Base-by-base conservation (phyloP, 2,888 invertebrate genomes). In the Griposia aprilina region DNA sequence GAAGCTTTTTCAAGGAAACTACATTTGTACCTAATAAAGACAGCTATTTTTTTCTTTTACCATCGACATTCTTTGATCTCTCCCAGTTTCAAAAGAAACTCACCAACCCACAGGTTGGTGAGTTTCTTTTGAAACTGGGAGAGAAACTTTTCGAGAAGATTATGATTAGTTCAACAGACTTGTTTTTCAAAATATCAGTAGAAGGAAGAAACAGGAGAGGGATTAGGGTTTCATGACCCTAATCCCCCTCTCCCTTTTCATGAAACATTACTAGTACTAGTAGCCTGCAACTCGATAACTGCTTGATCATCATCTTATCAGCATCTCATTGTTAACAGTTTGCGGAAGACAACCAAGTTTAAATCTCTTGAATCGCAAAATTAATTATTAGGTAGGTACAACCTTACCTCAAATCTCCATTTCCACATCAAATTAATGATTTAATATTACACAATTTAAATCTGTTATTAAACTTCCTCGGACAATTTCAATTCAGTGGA, bases 401-500 rank as follows among this genome's bases (percentile, higher is more conserved):
- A 26, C 26, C 11, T 13, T 8, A 36, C 50, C 36, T 66, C 17
- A 63, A 71, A 68, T 72, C 23, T 70, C 70, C 36, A 63, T 60
- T 71, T 74, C 23, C 50, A 10, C 60, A 23, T 63, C 48, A 70
- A 70, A 74, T 67, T 75, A 83, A 80, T 63, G 20, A 71, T 80
- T 80, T 52, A 74, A 84, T 71, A 76, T 82, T 62, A 65, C 36
- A 68, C 72, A 80, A 81, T 76, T 48, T 13, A 66, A 76, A 78
- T 76, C 73, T 66, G 68, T 73, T 70, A 75, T 59, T 57, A 67
- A 57, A 80, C 78, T 83, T 71, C 48, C 70, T 77, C 30, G 57
- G 52, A 73, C 79, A 74, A 78, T 80, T 78, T 83, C 63, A 82
- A 84, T 82, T 80, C 41, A 70, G 73, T 63, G 63, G n/a, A 79